A percentile compares a stretch with the other conserved stretches of the same genome.
Conservation (phyloP, 2,888 invertebrate genomes). For the Dryadula phaetusa region DNA sequence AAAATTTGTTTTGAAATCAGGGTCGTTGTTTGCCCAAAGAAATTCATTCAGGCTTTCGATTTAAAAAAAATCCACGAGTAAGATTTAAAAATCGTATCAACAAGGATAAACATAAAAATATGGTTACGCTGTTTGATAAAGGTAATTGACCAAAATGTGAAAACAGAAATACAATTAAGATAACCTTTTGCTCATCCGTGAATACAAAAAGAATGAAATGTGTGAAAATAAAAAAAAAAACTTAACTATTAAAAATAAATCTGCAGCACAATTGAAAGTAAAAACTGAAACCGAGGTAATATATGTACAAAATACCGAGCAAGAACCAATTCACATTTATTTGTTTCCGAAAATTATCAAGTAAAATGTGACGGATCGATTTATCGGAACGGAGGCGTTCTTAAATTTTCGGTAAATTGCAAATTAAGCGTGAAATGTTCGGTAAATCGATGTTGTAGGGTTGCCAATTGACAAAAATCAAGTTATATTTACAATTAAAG, state of each 20-base stretch:
- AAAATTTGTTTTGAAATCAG: too few species aligned
- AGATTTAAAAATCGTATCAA: too few species aligned
- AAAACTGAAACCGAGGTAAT: not conserved
- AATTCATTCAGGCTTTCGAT: too few species aligned
- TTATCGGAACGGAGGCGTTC: constrained; percentile 21
- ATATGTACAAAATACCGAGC: not conserved
- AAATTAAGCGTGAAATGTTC: constrained; percentile 22
- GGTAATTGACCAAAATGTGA: too few species aligned
- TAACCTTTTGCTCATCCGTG: too few species aligned
- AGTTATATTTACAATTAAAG: not conserved
- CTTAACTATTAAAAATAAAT: not conserved
- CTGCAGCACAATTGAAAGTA: not conserved
- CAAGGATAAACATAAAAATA: too few species aligned
- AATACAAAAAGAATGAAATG: too few species aligned
- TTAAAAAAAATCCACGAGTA: too few species aligned
- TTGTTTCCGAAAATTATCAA: constrained; percentile 6
- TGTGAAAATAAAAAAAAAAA: not conserved
- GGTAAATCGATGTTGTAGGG: constrained; percentile 9
- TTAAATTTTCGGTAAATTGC: constrained; percentile 27
- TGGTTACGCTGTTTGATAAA: too few species aligned
- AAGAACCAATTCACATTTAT: constrained; percentile 11
- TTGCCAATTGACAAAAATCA: not conserved
- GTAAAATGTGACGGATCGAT: constrained; percentile 26
- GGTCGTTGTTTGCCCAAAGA: too few species aligned
- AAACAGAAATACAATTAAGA: too few species aligned